These are phyloP conservation scores for Baccha elongata DNA, from an alignment of 2,888 invertebrate genomes.

Conservation along the genomic window DNA sequence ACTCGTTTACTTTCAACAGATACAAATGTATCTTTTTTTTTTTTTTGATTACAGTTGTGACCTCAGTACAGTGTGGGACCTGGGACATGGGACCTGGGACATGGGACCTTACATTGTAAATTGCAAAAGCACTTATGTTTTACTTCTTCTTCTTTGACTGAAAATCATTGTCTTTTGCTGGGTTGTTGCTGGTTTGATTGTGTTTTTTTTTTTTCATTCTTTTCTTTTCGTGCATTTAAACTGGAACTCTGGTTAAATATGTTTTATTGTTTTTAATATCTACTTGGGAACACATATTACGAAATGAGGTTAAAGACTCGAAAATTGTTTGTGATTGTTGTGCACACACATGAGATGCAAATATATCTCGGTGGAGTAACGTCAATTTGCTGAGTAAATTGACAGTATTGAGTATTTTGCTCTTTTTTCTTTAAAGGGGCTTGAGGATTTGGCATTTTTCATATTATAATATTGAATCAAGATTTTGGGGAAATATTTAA, in stretches of 20 bases:
- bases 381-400: conserved; percentile 27
- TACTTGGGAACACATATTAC: conserved; percentile 72
- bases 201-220: not conserved
- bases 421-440: too few relatives aligned
- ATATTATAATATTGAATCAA: too few relatives aligned
- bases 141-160: not conserved
- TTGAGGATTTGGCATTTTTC: too few relatives aligned
- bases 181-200: conserved; percentile 11
- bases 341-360: conserved; percentile 56
- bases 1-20: not conserved
- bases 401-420: conserved; percentile 13
- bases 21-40: not conserved
- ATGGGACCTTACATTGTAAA: conserved; percentile 39
- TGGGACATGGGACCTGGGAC: conserved; percentile 25
- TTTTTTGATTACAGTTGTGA: conserved; percentile 31
- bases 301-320: conserved; percentile 73
- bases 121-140: conserved; percentile 57
- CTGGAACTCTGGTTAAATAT: conserved; percentile 70
- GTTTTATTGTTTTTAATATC: conserved; percentile 73
- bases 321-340: conserved; percentile 70
- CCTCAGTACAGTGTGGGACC: conserved; percentile 55
- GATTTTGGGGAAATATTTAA: too few relatives aligned
- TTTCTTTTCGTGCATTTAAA: conserved; percentile 26
- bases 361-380: conserved; percentile 11
- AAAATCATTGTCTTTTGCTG: conserved; percentile 24